Evolutionary conservation across 92 coral and sea anemone species (phyloP).

Genomic region (Metridium senile): DNA sequence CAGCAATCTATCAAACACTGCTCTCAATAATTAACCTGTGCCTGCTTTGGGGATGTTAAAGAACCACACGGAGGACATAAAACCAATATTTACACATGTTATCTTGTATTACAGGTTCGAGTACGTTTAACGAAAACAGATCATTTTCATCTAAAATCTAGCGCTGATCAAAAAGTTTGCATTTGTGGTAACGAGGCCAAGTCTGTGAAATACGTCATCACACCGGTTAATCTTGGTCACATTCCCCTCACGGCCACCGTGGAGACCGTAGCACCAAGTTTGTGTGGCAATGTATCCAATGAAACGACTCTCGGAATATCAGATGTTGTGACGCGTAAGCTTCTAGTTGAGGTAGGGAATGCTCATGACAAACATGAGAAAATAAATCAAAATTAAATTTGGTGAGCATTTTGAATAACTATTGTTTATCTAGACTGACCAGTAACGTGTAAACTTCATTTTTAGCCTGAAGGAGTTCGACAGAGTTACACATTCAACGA

Average conservation of each 20-base stretch:
- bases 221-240: slow-evolving; percentile 73
- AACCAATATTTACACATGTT: background rate
- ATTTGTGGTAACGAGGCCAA: slow-evolving; percentile 88
- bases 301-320: slow-evolving; percentile 63
- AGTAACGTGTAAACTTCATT: background rate
- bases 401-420: too few relatives aligned
- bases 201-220: slow-evolving; percentile 73
- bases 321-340: slow-evolving; percentile 78
- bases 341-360: slow-evolving; percentile 75
- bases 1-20: too few relatives aligned
- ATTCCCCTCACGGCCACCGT: slow-evolving; percentile 81
- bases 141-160: slow-evolving; percentile 54
- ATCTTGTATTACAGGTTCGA: slow-evolving; percentile 49
- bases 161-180: slow-evolving; percentile 52
- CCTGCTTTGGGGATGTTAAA: background rate
- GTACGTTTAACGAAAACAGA: slow-evolving; percentile 57
- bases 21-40: too few relatives aligned
- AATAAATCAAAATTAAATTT: too few relatives aligned
- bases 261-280: slow-evolving; percentile 49
- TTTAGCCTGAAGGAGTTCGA: slow-evolving; percentile 88
- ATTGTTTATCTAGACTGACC: too few relatives aligned
- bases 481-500: slow-evolving; percentile 81
- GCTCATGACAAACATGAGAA: background rate
- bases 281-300: slow-evolving; percentile 40
- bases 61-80: background rate